Base-by-base conservation (phyloP, 1,140 invertebrate species). In the Drosophila sp. region DNA sequence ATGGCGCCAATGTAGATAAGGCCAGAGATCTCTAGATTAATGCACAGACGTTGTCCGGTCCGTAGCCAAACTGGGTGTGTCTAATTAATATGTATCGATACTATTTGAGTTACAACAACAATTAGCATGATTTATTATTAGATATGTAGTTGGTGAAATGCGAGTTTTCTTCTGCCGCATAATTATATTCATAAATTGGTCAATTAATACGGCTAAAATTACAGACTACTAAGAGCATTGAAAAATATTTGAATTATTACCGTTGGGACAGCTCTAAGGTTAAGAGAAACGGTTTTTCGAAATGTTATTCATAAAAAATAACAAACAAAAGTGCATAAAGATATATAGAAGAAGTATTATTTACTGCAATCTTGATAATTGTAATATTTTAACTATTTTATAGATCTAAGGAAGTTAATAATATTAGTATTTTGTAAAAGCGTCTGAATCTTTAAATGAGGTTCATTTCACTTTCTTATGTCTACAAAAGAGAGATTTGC, bases 21-120 rank as follows among this genome's bases (percentile, higher is more conserved):
- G 34, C 65, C 34, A 34, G n/a, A 84, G 83, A 86, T 87, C 72
- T 78, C 29, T 46, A 86, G 82, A 86, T 87, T 79, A 89, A 86
- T 89, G 66, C 57, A 46, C 46, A 29, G 61, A 51, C 65, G 36
- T 63, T 69, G 54, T 76, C 51, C 58, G 58, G 81, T 73, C 64
- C 11, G n/a, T 45, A 14, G 65, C 6, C 36, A 50, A 51, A 64
- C 62, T 72, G 82, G 82, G 82, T 76, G 82, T 82, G 78, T 62
- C 67, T 82, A 86, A 86, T 86, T 86, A 87, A 86, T 86, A 86
- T 86, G 82, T 86, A 86, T 86, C 82, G 75, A 76, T 87, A 53
- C 78, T 71, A 82, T 87, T 87, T 87, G 78, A 86, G 72, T 86
- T 82, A 89, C 82, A 86, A 78, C 78, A 76, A 87, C 79, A 86